Percentiles rank a stretch among this genome's conserved stretches.
phyloP scores from a whole-genome alignment of 2,888 invertebrate genomes.

The Drosophila atripex region DNA sequence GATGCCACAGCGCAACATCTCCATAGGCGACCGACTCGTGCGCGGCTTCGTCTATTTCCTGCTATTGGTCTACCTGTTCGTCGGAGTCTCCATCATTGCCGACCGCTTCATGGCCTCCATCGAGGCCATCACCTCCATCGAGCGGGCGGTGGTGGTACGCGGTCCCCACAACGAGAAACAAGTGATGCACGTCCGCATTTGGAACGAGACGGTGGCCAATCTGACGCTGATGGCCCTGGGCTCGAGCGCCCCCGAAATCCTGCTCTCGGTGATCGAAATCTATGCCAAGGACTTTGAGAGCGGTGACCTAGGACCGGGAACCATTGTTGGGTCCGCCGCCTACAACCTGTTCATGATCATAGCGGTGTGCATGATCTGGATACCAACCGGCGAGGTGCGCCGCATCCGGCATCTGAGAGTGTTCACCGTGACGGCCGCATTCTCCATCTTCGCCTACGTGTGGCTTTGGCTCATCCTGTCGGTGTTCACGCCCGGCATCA shows the following conservation, averaged over 20 bases:
- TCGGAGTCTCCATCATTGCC: slow-evolving; percentile 99
- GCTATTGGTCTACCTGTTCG: slow-evolving; percentile 95
- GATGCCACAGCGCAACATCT: slow-evolving; percentile 91
- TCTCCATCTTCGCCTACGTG: slow-evolving; percentile 99
- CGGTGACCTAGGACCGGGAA: slow-evolving; percentile 98
- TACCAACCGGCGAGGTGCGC: slow-evolving; percentile 95
- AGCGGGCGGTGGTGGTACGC: slow-evolving; percentile 96
- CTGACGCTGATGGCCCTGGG: slow-evolving; percentile 99
- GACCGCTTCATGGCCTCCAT: slow-evolving; percentile 99
- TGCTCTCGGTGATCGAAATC: slow-evolving; percentile 98
- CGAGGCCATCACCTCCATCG: slow-evolving; percentile 99
- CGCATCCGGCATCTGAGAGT: slow-evolving; percentile 98
- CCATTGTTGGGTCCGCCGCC: slow-evolving; percentile 99
- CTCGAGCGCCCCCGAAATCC: slow-evolving; percentile 98
- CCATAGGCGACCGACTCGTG: slow-evolving; percentile 90
- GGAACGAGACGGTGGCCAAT: slow-evolving; percentile 99
- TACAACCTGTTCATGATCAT: slow-evolving; percentile 99
- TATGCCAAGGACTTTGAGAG: slow-evolving; percentile 97
- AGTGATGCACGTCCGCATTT: slow-evolving; percentile 95
- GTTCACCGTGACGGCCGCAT: slow-evolving; percentile 98
- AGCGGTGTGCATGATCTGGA: slow-evolving; percentile 95
- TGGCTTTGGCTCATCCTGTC: slow-evolving; percentile 98
- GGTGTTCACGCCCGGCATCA: slow-evolving; percentile 92
- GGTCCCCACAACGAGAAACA: slow-evolving; percentile 94
- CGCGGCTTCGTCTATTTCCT: slow-evolving; percentile 96